These are phyloP conservation scores for Athripsodes cinereus DNA, from an alignment of 2,888 invertebrate genomes.

Conservation along the genomic window DNA sequence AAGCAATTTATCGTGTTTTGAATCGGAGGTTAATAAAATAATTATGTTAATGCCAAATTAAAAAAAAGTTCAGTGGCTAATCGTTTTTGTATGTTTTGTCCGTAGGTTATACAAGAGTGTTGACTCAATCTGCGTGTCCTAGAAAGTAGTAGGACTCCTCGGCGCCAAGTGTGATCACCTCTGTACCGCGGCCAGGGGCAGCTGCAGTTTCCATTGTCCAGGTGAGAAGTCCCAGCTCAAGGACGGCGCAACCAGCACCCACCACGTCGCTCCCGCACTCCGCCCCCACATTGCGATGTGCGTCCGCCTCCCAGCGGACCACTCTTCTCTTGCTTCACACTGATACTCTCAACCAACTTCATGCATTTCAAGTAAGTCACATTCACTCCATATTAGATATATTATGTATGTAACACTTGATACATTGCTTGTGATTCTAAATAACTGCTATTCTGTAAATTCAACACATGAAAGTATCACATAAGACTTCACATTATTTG, in stretches of 20 bases:
- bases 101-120: background rate
- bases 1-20: too few relatives aligned
- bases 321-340: conserved; percentile 18
- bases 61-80: too few relatives aligned
- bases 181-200: background rate
- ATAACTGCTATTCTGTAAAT: too few relatives aligned
- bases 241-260: conserved; percentile 14
- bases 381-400: too few relatives aligned
- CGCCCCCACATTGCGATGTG: conserved; percentile 16
- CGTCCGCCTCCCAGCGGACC: conserved; percentile 23
- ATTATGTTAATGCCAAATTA: too few relatives aligned
- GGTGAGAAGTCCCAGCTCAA: conserved; percentile 13
- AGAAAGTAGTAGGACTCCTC: conserved; percentile 3
- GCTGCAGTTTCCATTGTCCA: background rate
- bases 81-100: background rate
- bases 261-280: conserved; percentile 13
- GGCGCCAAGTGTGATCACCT: conserved; percentile 1
- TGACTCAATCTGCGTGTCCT: background rate
- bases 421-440: too few relatives aligned
- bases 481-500: too few relatives aligned
- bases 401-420: too few relatives aligned
- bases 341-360: conserved; percentile 24
- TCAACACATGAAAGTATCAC: too few relatives aligned
- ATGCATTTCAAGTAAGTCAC: conserved; percentile 27
- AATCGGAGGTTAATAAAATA: too few relatives aligned